Evolutionary conservation across 2,888 invertebrate genomes (phyloP).

Genomic region (Zootermopsis nevadensis): DNA sequence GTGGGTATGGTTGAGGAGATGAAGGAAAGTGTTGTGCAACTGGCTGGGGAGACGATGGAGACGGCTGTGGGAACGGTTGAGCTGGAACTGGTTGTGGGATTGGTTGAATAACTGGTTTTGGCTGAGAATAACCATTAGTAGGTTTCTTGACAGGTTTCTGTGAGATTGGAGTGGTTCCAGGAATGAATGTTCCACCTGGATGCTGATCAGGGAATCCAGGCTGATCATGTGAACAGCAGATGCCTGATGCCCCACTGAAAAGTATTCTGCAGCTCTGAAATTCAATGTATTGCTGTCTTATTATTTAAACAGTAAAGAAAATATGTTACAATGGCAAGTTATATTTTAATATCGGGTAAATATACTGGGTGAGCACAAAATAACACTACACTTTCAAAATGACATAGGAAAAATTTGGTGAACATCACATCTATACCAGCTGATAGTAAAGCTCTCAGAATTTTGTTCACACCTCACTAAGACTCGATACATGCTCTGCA

Average conservation of each 20-base stretch:
- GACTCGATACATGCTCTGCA: too few relatives aligned
- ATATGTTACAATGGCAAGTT: too few relatives aligned
- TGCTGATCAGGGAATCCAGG: constrained; percentile 43
- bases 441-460: too few relatives aligned
- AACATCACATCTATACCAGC: too few relatives aligned
- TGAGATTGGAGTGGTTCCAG: not conserved
- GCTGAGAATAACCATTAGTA: constrained; percentile 3
- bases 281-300: not conserved
- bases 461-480: too few relatives aligned
- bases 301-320: too few relatives aligned
- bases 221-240: constrained; percentile 48
- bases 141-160: constrained; percentile 33
- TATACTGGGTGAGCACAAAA: too few relatives aligned
- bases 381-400: too few relatives aligned
- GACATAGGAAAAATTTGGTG: too few relatives aligned
- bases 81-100: constrained; percentile 39
- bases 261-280: constrained; percentile 50
- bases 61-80: not conserved
- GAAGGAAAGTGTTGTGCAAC: constrained; percentile 40
- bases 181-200: constrained; percentile 49
- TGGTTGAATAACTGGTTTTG: constrained; percentile 14
- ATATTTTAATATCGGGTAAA: too few relatives aligned
- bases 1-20: constrained; percentile 59
- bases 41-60: constrained; percentile 18
- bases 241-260: constrained; percentile 45